Evolutionary conservation across 2,797 vertebrate species (phyloP), one percentile per base, ranked within the genome.

Genomic region (Darevskia nairensis): DNA sequence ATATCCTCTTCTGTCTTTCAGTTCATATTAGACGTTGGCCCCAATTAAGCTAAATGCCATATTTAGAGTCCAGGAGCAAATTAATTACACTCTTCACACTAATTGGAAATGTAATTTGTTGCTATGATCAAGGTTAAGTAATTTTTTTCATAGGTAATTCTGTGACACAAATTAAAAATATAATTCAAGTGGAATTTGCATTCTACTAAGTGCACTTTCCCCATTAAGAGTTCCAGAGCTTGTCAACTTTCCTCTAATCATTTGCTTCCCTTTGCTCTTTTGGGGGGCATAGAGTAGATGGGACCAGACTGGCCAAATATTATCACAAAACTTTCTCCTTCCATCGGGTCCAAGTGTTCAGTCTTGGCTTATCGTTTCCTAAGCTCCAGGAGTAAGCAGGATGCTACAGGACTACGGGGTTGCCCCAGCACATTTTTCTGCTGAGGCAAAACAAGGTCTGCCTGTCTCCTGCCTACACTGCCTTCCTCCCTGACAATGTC

Each of bases 41-140:
- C 69, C 86, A 74, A 72, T 89, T 92, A 90, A 90, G 91, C 29
- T 88, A 90, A 90, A 80, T 55, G 89, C 89, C 77, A 89, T 29
- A 41, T 85, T 89, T 90, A 79, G 89, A 80, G 74, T 87, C 90
- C 79, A 88, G 68, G 23, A 89, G 75, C 46, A 72, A 46, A 81
- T 87, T 90, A 89, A 89, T 69, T 90, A 75, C 50, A 84, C 17
- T 72, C 80, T 80, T 80, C 85, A 78, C n/a, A 59, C 74, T 87
- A 84, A 87, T 78, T 68, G 81, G 76, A 83, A 75, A 87, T 68
- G 59, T 82, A n/a, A 89, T 90, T 80, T 76, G 46, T 83, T 87
- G 41, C 39, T 75, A 44, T 75, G 35, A 64, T 87, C 29, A 66
- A 75, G 32, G 85, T 79, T 50, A 82, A 74, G 21, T 69, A 32